A percentile compares a stretch with the other conserved stretches of the same genome.
These are phyloP conservation scores for Corythornis madagascariensis DNA, from an alignment of 2,113 vertebrate genomes.

Conservation along the genomic window DNA sequence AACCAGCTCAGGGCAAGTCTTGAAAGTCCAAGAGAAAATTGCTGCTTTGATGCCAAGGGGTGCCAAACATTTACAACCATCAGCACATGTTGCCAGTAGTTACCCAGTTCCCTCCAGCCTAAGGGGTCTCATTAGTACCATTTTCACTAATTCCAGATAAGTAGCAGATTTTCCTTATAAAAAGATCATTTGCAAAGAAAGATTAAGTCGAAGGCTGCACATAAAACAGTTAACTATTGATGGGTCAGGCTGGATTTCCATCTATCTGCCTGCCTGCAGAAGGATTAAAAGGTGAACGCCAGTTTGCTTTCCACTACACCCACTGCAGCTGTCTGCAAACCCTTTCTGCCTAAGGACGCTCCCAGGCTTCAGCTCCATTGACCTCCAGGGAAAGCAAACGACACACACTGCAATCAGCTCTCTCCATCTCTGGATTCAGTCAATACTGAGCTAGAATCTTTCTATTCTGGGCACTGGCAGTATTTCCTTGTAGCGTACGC, in stretches of 20 bases:
- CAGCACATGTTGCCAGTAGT: neutral
- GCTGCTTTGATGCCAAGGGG: neutral
- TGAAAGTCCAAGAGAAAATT: neutral
- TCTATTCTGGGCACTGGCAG: constrained; percentile 39
- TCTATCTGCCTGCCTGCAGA: constrained; percentile 2
- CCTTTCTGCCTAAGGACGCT: neutral
- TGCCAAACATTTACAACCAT: neutral
- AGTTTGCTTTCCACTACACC: neutral
- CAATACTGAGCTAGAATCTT: constrained; percentile 50
- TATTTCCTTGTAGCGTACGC: constrained; percentile 19
- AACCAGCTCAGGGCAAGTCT: neutral
- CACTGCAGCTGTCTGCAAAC: neutral
- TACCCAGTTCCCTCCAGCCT: neutral
- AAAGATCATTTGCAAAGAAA: neutral
- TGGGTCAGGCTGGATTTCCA: neutral
- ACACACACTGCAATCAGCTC: constrained; percentile 16
- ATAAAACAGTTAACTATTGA: neutral
- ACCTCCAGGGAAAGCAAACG: neutral
- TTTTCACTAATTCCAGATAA: neutral
- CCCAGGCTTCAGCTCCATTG: neutral
- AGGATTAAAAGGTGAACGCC: neutral
- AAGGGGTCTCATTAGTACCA: neutral
- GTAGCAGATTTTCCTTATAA: constrained; percentile 6
- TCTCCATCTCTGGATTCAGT: constrained; percentile 31
- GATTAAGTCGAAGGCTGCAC: neutral